A percentile compares a stretch with the other conserved stretches of the same genome.
Conservation (phyloP, 2,113 vertebrate species). For the Steatornis caripensis region DNA sequence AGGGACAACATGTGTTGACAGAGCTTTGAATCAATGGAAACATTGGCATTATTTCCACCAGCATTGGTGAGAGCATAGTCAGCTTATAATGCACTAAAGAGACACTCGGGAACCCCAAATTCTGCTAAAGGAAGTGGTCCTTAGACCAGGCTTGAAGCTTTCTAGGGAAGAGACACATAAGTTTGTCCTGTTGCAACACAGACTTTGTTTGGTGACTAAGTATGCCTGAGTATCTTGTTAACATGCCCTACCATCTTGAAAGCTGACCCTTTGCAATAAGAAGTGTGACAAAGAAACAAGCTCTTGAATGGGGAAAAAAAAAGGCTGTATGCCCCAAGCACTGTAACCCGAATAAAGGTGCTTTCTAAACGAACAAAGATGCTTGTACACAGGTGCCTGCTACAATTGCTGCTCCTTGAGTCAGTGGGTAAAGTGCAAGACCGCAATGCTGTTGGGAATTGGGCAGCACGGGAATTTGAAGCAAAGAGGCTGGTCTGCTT, state of each 20-base stretch:
- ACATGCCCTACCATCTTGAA: constrained; percentile 39
- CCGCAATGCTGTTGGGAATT: background rate
- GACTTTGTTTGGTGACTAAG: constrained; percentile 45
- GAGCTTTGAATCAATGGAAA: background rate
- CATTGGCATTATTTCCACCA: background rate
- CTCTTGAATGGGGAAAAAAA: background rate
- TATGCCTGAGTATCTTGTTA: constrained; percentile 50
- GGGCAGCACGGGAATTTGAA: background rate
- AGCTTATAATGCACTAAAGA: background rate
- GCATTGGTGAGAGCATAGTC: background rate
- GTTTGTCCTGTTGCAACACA: background rate
- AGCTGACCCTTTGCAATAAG: constrained; percentile 44
- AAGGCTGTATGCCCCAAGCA: background rate
- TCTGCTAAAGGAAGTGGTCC: background rate
- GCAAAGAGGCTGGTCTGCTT: background rate
- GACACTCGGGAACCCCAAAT: background rate
- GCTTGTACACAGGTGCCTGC: constrained; percentile 23
- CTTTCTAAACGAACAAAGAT: constrained; percentile 35
- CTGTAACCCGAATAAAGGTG: constrained; percentile 20
- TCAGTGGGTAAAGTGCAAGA: background rate
- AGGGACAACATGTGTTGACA: background rate
- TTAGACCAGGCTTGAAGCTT: background rate
- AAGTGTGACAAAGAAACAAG: constrained; percentile 47
- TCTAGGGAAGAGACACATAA: background rate
- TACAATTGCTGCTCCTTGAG: background rate